Percentiles rank a stretch among this genome's conserved stretches.
These are phyloP conservation scores for Cyanocitta stelleri DNA, from an alignment of 2,113 vertebrate species.

Conservation along the genomic window DNA sequence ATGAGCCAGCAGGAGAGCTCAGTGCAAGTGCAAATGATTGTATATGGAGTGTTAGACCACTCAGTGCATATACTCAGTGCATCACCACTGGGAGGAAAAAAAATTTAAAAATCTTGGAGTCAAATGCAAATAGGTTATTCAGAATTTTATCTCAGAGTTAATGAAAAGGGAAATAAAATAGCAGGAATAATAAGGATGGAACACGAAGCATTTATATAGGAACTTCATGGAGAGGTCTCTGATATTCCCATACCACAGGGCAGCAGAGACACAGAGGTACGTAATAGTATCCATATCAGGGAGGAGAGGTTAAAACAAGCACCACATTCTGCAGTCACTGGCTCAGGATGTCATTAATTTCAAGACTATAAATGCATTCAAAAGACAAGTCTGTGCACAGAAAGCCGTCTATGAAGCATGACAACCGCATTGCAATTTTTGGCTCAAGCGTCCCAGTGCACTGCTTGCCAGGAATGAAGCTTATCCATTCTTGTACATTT, in stretches of 20 bases:
- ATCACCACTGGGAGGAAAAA: no score
- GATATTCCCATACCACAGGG: not conserved
- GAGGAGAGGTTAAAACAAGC: not conserved
- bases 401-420: not conserved
- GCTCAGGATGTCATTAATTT: not conserved
- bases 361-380: not conserved
- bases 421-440: not conserved
- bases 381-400: not conserved
- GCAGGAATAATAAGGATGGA: not conserved
- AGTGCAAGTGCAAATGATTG: not conserved
- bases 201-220: not conserved
- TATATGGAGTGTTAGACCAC: not conserved
- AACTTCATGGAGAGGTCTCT: not conserved
- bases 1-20: not conserved
- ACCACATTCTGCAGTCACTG: not conserved
- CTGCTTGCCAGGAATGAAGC: not conserved
- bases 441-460: not conserved
- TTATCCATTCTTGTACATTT: not conserved
- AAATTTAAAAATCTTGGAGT: not conserved
- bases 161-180: not conserved
- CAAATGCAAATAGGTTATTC: not conserved
- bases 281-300: rapidly evolving
- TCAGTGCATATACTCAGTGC: not conserved
- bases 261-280: not conserved
- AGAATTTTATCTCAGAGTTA: not conserved